Evolutionary conservation across 1,140 invertebrate species (phyloP).

Genomic region (Parapsyche elsis): DNA sequence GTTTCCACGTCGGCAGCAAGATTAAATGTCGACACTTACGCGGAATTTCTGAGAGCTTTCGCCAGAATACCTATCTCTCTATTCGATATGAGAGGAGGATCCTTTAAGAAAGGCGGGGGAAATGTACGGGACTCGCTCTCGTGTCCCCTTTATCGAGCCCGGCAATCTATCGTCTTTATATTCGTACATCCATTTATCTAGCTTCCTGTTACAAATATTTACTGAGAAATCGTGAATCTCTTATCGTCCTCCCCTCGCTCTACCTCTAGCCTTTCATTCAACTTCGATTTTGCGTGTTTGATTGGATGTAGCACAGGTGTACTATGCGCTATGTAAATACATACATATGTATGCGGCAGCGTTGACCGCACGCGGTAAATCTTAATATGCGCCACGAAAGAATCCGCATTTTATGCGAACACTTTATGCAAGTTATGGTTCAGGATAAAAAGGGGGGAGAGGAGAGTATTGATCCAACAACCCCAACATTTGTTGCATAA

Average conservation of each 20-base stretch:
- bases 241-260: background rate
- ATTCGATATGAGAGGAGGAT: conserved; percentile 28
- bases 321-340: no score
- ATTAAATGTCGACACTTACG: conserved; percentile 28
- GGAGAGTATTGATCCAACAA: conserved; percentile 37
- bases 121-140: conserved; percentile 1
- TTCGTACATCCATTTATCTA: conserved; percentile 23
- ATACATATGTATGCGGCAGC: no score
- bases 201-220: conserved; percentile 35
- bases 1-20: background rate
- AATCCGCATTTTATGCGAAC: conserved; percentile 29
- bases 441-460: conserved; percentile 35
- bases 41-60: conserved; percentile 17
- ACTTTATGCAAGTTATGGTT: conserved; percentile 40
- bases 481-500: conserved; percentile 44
- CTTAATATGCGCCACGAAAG: conserved; percentile 2
- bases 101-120: conserved; percentile 20
- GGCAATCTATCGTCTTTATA: conserved; percentile 34
- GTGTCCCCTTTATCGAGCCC: conserved; percentile 12
- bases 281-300: background rate
- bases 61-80: background rate
- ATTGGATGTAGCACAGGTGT: background rate
- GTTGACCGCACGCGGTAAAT: background rate
- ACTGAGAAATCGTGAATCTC: conserved; percentile 12
- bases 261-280: background rate